Percentiles rank a stretch among this genome's conserved stretches.
Evolutionary conservation across 2,797 vertebrate species (phyloP).

Genomic region (Anas capensis): DNA sequence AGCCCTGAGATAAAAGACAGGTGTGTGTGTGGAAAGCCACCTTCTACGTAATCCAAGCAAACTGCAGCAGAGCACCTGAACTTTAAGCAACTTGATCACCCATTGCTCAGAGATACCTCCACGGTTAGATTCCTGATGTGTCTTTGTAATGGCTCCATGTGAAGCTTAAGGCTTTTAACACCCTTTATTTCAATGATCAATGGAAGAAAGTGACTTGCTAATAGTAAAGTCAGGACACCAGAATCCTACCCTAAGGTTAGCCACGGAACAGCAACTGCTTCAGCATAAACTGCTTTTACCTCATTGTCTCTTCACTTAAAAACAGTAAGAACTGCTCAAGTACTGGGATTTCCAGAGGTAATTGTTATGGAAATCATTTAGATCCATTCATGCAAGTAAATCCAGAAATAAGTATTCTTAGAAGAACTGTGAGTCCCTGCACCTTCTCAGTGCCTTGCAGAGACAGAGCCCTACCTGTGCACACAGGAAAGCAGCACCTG

Average conservation of each 20-base stretch:
- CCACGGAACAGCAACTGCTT: neutral
- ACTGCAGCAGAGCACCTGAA: fast-evolving
- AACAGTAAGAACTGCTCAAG: neutral
- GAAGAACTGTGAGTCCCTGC: neutral
- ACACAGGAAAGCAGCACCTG: neutral
- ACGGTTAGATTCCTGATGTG: fast-evolving
- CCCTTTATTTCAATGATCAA: neutral
- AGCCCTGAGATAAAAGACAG: neutral
- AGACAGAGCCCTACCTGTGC: neutral
- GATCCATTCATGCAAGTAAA: neutral
- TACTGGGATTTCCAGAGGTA: neutral
- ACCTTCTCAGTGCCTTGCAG: neutral
- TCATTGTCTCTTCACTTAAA: fast-evolving
- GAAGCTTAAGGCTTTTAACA: fast-evolving
- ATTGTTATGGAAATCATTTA: fast-evolving
- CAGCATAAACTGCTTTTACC: fast-evolving
- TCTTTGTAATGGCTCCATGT: fast-evolving
- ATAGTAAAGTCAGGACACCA: fast-evolving
- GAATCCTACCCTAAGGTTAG: neutral
- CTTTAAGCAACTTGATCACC: fast-evolving
- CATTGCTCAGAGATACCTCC: fast-evolving
- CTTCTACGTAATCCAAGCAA: fast-evolving
- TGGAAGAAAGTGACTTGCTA: fast-evolving
- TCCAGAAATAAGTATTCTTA: fast-evolving
- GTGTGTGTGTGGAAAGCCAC: fast-evolving